Percentiles rank a stretch among this genome's conserved stretches.
phyloP scores from a whole-genome alignment of 23 tunicate genomes.

The Aplidium turbinatum region DNA sequence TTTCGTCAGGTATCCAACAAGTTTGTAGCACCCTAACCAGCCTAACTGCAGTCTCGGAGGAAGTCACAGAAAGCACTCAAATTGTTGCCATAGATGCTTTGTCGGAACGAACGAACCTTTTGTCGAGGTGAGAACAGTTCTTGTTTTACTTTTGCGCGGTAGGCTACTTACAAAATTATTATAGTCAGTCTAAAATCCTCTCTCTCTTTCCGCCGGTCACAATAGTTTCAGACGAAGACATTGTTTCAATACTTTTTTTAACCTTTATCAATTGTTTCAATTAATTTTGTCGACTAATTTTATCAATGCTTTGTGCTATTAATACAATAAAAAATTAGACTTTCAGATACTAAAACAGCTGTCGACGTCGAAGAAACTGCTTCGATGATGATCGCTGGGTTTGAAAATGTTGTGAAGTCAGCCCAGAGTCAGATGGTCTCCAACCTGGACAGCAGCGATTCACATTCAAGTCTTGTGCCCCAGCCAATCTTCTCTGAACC shows the following conservation, averaged over 20 bases:
- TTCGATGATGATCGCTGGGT: constrained; percentile 39
- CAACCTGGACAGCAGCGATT: constrained; percentile 10
- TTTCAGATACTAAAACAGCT: constrained; percentile 41
- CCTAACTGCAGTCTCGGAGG: constrained; percentile 49
- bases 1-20: constrained; percentile 57
- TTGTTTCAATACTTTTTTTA: too few species aligned
- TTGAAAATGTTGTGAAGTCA: constrained; percentile 61
- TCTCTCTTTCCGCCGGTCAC: too few species aligned
- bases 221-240: too few species aligned
- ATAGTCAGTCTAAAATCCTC: too few species aligned
- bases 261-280: too few species aligned
- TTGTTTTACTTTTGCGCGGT: too few species aligned
- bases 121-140: constrained; percentile 33
- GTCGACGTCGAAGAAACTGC: constrained; percentile 70
- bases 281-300: too few species aligned
- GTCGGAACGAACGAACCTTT: constrained; percentile 28
- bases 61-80: constrained; percentile 62
- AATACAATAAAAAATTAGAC: constrained; percentile 32
- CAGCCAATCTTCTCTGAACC: constrained; percentile 44
- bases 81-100: constrained; percentile 53
- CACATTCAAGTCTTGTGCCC: constrained; percentile 40
- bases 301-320: too few species aligned
- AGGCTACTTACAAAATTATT: too few species aligned
- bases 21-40: constrained; percentile 66
- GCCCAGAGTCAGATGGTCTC: constrained; percentile 48